Evolutionary conservation across 1,140 invertebrate species (phyloP).

Genomic region (Uloborus diversus): DNA sequence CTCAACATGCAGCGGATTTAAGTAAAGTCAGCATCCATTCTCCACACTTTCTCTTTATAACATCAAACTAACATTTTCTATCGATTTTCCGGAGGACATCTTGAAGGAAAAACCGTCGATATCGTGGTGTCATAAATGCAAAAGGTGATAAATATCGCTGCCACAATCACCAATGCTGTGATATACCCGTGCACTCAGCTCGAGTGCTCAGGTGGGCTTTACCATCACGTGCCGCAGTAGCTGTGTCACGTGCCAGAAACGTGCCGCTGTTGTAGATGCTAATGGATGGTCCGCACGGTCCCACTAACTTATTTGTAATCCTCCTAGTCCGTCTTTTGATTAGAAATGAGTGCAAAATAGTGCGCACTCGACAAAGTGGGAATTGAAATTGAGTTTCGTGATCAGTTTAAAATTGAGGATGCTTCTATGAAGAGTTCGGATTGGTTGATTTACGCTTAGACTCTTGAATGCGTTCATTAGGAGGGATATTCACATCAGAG

Average conservation of each 20-base stretch:
- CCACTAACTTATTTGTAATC: conserved; percentile 46
- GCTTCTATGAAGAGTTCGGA: no score
- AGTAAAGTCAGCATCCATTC: no score
- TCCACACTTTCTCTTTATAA: no score
- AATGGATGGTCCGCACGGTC: conserved; percentile 18
- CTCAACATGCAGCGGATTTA: no score
- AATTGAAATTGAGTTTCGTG: conserved; percentile 24
- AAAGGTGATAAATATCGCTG: conserved; percentile 44
- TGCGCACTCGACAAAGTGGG: conserved; percentile 7
- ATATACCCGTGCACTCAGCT: conserved; percentile 17
- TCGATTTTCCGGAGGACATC: no score
- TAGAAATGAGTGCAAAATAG: conserved; percentile 3
- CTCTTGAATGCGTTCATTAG: no score
- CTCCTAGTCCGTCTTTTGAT: neutral
- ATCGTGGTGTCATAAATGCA: no score
- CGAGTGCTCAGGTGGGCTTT: conserved; percentile 28
- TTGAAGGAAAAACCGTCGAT: no score
- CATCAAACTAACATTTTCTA: no score
- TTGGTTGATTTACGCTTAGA: no score
- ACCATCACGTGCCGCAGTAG: conserved; percentile 39
- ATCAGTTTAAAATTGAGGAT: conserved; percentile 26
- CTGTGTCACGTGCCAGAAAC: conserved; percentile 45
- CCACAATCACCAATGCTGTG: conserved; percentile 25
- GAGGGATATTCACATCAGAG: no score
- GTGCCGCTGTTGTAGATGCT: conserved; percentile 43